Evolutionary conservation across 2,888 invertebrate genomes (phyloP).

Genomic region (Drosophila rellima): DNA sequence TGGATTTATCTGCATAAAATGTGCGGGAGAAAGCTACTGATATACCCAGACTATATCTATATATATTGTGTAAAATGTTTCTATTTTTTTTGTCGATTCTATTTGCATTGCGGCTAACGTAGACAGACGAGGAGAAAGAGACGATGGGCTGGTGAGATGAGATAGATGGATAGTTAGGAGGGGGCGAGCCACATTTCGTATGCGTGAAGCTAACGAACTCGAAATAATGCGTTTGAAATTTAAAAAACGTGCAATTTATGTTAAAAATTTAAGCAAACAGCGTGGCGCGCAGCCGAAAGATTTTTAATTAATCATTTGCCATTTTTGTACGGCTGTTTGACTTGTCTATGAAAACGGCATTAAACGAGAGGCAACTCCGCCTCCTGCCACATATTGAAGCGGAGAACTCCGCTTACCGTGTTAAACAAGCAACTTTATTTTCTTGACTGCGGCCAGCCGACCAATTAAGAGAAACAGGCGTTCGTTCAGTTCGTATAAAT

Average conservation of each 20-base stretch:
- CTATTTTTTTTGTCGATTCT: conserved; percentile 56
- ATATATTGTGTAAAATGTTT: conserved; percentile 7
- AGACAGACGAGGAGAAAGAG: conserved; percentile 18
- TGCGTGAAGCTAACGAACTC: conserved; percentile 84
- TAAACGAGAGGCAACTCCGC: conserved; percentile 50
- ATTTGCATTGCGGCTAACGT: conserved; percentile 74
- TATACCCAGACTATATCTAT: conserved; percentile 30
- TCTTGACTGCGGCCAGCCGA: conserved; percentile 77
- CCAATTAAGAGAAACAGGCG: conserved; percentile 73
- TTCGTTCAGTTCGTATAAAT: conserved; percentile 76
- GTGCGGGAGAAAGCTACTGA: conserved; percentile 40
- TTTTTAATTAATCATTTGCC: conserved; percentile 72
- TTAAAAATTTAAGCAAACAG: conserved; percentile 75
- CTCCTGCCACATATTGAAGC: background rate
- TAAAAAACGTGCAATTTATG: conserved; percentile 81
- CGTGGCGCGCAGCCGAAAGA: conserved; percentile 28
- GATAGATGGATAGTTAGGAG: conserved; percentile 10
- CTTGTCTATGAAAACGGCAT: conserved; percentile 84
- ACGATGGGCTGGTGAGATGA: background rate
- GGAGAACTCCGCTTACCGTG: conserved; percentile 45
- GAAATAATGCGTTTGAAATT: conserved; percentile 85
- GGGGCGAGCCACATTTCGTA: conserved; percentile 68
- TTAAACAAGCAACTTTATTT: conserved; percentile 72
- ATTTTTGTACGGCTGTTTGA: conserved; percentile 57
- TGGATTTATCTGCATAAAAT: conserved; percentile 75